phyloP scores from a whole-genome alignment of 1,140 invertebrate genomes.

The Camponotus pennsylvanicus region DNA sequence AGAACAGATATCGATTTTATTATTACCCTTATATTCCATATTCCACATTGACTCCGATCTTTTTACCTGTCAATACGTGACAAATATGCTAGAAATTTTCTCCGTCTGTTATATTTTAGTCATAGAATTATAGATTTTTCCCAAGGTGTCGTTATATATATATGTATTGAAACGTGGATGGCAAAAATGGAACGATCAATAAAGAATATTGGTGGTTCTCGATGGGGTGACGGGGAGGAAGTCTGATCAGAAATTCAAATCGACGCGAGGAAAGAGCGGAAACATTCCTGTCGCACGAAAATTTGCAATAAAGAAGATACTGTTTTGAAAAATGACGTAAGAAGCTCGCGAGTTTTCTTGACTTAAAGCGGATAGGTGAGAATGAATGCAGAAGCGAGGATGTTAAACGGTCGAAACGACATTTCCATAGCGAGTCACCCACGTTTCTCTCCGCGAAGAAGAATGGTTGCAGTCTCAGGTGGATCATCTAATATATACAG shows the following conservation, averaged over 20 bases:
- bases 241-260: slow-evolving; percentile 53
- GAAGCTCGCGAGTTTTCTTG: slow-evolving; percentile 20
- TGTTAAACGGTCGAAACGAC: slow-evolving; percentile 47
- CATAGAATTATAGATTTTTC: slow-evolving; percentile 47
- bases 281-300: slow-evolving; percentile 49
- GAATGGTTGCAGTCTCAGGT: slow-evolving; percentile 31
- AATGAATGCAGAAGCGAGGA: slow-evolving; percentile 26
- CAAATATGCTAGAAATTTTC: slow-evolving; percentile 12
- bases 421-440: slow-evolving; percentile 45
- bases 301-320: slow-evolving; percentile 45
- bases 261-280: slow-evolving; percentile 36
- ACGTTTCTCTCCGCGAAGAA: slow-evolving; percentile 21
- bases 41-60: not conserved
- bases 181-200: slow-evolving; percentile 51
- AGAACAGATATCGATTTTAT: slow-evolving; percentile 19
- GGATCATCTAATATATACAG: slow-evolving; percentile 43
- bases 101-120: slow-evolving; percentile 15
- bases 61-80: not conserved
- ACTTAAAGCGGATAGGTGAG: slow-evolving; percentile 37
- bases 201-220: slow-evolving; percentile 46
- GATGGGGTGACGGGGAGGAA: slow-evolving; percentile 1
- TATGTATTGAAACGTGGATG: slow-evolving; percentile 29
- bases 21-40: not conserved
- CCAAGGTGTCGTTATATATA: slow-evolving; percentile 31
- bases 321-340: slow-evolving; percentile 61